These are phyloP conservation scores for Cylindroiulus punctatus DNA, from an alignment of 2,888 invertebrate genomes.

Conservation along the genomic window DNA sequence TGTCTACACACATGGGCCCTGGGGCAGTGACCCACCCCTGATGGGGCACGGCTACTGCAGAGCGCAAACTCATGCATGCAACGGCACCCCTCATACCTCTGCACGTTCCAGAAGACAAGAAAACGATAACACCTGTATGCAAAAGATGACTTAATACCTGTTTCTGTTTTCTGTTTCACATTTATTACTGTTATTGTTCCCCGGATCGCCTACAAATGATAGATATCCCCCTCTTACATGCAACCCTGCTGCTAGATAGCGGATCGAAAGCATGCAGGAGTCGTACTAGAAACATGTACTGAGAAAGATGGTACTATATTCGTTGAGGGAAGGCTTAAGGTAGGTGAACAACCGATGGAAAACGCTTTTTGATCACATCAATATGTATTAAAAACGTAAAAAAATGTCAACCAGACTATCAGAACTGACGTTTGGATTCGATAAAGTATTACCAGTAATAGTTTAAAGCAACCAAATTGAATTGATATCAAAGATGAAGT, in stretches of 20 bases:
- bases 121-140: conserved; percentile 23
- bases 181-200: conserved; percentile 34
- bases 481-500: no score
- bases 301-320: not conserved
- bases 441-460: no score
- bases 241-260: not conserved
- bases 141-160: not conserved
- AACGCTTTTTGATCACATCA: no score
- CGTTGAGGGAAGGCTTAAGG: not conserved
- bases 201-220: not conserved
- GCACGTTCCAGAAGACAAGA: not conserved
- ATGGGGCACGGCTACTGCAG: not conserved
- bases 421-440: no score
- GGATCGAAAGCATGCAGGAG: not conserved
- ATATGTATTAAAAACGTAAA: no score
- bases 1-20: not conserved
- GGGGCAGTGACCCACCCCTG: conserved; percentile 27
- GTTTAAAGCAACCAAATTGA: no score
- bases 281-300: not conserved
- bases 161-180: conserved; percentile 22
- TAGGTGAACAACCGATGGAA: not conserved
- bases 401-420: no score
- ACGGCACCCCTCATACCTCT: not conserved
- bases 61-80: conserved; percentile 1
- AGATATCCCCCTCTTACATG: conserved; percentile 24